Percentiles rank a stretch among this genome's conserved stretches.
Evolutionary conservation across 2,797 vertebrate genomes (phyloP).

Genomic region (Petrocephalus schoutedeni): DNA sequence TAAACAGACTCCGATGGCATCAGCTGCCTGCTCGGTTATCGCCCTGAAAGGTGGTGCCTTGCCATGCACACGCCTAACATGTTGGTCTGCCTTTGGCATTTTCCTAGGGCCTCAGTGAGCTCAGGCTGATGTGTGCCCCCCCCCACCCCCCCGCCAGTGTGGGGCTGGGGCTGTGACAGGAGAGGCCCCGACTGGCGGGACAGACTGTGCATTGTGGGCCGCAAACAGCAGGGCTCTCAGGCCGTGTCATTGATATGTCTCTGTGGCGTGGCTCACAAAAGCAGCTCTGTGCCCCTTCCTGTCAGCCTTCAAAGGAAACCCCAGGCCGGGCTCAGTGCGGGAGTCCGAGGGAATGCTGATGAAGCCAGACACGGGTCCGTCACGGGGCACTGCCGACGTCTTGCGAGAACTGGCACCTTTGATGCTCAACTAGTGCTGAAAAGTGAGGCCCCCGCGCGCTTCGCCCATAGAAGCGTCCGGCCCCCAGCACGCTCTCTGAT

Average conservation of each 20-base stretch:
- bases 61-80: neutral
- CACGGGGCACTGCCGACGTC: neutral
- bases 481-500: neutral
- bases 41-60: neutral
- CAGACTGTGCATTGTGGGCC: slow-evolving; percentile 28
- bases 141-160: neutral
- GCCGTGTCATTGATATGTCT: neutral
- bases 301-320: neutral
- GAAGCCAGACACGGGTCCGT: neutral
- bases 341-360: slow-evolving; percentile 7
- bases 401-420: neutral
- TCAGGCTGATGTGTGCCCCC: neutral
- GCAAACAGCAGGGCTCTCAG: slow-evolving; percentile 21
- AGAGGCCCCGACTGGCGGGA: neutral
- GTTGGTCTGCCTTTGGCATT: neutral
- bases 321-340: neutral
- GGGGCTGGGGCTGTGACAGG: neutral
- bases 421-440: neutral
- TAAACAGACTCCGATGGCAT: neutral
- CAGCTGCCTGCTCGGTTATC: neutral
- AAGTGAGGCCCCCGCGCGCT: neutral
- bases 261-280: neutral
- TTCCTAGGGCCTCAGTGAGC: neutral
- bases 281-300: neutral
- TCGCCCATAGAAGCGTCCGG: neutral